A percentile compares a stretch with the other conserved stretches of the same genome.
phyloP scores from a whole-genome alignment of 2,888 invertebrate genomes.

The Cheilosia grossa region DNA sequence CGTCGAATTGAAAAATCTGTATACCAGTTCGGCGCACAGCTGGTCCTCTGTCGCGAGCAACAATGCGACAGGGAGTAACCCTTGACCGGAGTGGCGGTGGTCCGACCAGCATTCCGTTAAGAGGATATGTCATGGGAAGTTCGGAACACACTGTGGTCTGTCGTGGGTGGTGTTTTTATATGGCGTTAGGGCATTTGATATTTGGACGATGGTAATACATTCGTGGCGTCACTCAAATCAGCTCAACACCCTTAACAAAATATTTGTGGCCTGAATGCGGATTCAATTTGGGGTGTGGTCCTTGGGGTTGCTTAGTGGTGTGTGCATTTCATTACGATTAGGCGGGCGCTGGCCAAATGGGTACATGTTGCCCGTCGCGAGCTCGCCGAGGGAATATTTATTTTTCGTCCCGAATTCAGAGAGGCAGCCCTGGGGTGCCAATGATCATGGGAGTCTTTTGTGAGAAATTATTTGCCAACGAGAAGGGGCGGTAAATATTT shows the following conservation, averaged over 20 bases:
- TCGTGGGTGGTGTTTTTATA: not conserved
- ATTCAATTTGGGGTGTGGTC: constrained; percentile 72
- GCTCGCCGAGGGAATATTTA: constrained; percentile 24
- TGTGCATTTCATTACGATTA: constrained; percentile 71
- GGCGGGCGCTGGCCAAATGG: constrained; percentile 38
- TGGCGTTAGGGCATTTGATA: not conserved
- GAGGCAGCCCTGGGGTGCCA: not conserved
- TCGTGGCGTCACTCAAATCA: constrained; percentile 70
- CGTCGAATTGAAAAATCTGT: constrained; percentile 24
- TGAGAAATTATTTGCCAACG: constrained; percentile 3
- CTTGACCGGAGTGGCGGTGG: constrained; percentile 13
- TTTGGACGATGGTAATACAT: constrained; percentile 49
- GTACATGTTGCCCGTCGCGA: not conserved
- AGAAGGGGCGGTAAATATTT: constrained; percentile 20
- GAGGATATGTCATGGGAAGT: constrained; percentile 27
- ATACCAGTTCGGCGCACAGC: constrained; percentile 23
- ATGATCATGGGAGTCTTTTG: constrained; percentile 4
- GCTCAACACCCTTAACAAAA: constrained; percentile 72
- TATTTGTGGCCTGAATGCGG: constrained; percentile 68
- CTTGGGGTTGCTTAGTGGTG: constrained; percentile 53
- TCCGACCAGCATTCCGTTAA: constrained; percentile 31
- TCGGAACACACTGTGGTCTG: constrained; percentile 24
- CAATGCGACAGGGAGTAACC: constrained; percentile 32
- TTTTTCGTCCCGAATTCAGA: constrained; percentile 9
- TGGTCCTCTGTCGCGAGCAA: constrained; percentile 11